Evolutionary conservation across 2,888 invertebrate genomes (phyloP).

Genomic region (Mythimna loreyi): DNA sequence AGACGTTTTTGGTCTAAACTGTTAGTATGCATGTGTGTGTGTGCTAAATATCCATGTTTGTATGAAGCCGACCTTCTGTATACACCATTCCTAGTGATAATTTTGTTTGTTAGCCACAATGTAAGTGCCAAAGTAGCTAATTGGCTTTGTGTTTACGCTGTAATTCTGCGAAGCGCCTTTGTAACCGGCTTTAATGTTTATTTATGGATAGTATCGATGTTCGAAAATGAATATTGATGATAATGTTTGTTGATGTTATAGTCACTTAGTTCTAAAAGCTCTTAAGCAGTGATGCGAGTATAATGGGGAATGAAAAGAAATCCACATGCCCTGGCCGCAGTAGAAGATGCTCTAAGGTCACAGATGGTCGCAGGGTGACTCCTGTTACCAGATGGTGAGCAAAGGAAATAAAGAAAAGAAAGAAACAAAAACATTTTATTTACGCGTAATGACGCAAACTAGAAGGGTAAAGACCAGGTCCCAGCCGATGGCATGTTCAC

Average conservation of each 20-base stretch:
- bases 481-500: too few species aligned
- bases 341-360: too few species aligned
- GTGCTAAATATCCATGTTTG: not conserved
- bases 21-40: not conserved
- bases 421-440: too few species aligned
- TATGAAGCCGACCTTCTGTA: not conserved
- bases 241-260: not conserved
- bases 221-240: not conserved
- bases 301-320: too few species aligned
- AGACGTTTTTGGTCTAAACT: too few species aligned
- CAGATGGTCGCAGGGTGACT: too few species aligned
- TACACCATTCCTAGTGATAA: not conserved
- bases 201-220: not conserved
- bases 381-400: too few species aligned
- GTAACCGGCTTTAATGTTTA: not conserved
- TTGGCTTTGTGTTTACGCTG: conserved; percentile 11
- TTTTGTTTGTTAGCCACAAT: not conserved
- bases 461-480: too few species aligned
- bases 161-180: conserved; percentile 20
- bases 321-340: too few species aligned
- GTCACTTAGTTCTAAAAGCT: not conserved
- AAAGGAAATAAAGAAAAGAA: too few species aligned
- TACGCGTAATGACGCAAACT: too few species aligned
- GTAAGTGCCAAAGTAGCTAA: conserved; percentile 15
- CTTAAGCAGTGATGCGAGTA: too few species aligned